These are phyloP conservation scores for Athrips mouffetella DNA, from an alignment of 2,888 invertebrate genomes.

Conservation along the genomic window DNA sequence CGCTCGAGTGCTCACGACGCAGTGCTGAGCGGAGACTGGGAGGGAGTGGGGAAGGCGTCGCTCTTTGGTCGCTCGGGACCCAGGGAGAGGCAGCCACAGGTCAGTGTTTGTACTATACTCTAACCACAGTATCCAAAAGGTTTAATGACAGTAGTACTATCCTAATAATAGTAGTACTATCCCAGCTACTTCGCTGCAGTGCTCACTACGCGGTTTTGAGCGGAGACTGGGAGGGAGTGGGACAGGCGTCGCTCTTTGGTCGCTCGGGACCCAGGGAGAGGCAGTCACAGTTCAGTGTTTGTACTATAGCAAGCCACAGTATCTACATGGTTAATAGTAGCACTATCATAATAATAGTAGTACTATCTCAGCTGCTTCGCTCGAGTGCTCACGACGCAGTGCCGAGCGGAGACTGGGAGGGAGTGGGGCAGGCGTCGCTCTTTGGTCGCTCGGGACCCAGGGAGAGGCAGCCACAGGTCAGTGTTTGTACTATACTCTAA, in stretches of 20 bases:
- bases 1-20: too few relatives aligned
- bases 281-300: too few relatives aligned
- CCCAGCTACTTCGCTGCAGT: too few relatives aligned
- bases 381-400: slow-evolving; percentile 75
- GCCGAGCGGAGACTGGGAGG: slow-evolving; percentile 66
- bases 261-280: too few relatives aligned
- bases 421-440: slow-evolving; percentile 64
- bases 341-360: slow-evolving; percentile 67
- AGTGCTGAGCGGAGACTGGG: too few relatives aligned
- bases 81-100: not conserved
- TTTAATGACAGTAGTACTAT: not conserved
- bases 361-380: slow-evolving; percentile 73
- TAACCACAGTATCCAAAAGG: too few relatives aligned
- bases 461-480: not conserved
- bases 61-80: too few relatives aligned
- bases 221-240: slow-evolving; percentile 62
- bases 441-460: slow-evolving; percentile 30
- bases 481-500: too few relatives aligned
- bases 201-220: slow-evolving; percentile 73
- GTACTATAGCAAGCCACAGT: too few relatives aligned
- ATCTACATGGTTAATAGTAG: too few relatives aligned
- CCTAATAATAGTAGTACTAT: too few relatives aligned
- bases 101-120: not conserved
- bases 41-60: too few relatives aligned
- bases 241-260: slow-evolving; percentile 65